These are phyloP conservation scores for Martes martes DNA, from an alignment of 2,113 vertebrate species.

Conservation along the genomic window DNA sequence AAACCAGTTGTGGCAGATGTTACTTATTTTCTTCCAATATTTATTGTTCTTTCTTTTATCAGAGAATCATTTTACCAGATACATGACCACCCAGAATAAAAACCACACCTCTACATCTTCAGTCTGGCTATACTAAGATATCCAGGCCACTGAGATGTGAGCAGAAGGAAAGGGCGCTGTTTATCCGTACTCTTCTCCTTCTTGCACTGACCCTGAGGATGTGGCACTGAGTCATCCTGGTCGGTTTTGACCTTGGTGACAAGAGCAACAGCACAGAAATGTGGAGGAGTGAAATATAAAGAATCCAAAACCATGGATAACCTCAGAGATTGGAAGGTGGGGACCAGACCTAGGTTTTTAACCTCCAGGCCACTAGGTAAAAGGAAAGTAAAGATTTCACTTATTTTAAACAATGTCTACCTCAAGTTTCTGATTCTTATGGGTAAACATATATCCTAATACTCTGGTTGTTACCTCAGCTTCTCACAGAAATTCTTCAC, in stretches of 20 bases:
- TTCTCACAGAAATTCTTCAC: not conserved
- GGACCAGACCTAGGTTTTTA: not conserved
- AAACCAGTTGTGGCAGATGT: not conserved
- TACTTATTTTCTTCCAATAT: not conserved
- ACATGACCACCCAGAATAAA: not conserved
- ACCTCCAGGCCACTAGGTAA: not conserved
- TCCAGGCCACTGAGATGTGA: not conserved
- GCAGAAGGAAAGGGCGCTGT: not conserved
- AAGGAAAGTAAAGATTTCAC: not conserved
- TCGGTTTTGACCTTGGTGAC: not conserved
- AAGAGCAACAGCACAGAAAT: not conserved
- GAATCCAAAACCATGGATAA: fast-evolving
- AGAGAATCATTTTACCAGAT: not conserved
- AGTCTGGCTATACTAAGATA: not conserved
- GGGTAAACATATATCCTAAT: not conserved
- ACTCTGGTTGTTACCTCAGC: not conserved
- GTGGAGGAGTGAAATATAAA: not conserved
- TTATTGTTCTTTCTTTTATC: not conserved
- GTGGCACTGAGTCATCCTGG: not conserved
- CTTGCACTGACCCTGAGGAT: not conserved
- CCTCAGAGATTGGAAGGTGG: not conserved
- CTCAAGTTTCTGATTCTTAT: not conserved
- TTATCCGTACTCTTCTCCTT: not conserved
- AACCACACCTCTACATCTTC: not conserved
- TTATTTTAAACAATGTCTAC: not conserved